Conservation (phyloP, 2,113 vertebrate species). For the Colaptes auratus region DNA sequence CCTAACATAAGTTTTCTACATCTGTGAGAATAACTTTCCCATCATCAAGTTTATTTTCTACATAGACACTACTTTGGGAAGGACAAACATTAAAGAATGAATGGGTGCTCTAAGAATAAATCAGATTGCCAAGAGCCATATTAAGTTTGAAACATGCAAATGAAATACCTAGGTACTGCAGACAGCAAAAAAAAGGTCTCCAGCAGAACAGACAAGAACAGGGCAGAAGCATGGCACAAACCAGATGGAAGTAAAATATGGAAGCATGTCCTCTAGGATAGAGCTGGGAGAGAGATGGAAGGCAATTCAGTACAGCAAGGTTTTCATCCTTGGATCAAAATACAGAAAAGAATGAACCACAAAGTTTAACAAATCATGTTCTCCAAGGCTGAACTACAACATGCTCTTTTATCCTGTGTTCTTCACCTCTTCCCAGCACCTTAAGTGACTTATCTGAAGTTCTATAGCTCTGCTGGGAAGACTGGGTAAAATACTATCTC, state of each 20-base stretch:
- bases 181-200: background rate
- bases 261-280: rapidly evolving
- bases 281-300: background rate
- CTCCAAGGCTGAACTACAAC: background rate
- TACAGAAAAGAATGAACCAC: background rate
- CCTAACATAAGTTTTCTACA: background rate
- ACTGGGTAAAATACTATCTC: background rate
- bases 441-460: background rate
- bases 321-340: background rate
- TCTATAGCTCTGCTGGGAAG: background rate
- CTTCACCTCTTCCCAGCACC: background rate
- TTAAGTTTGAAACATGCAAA: background rate
- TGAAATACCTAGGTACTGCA: background rate
- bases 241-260: background rate
- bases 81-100: background rate
- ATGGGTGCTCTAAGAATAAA: background rate
- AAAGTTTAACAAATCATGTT: background rate
- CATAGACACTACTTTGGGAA: background rate
- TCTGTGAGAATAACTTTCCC: background rate
- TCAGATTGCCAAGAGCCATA: background rate
- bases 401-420: background rate
- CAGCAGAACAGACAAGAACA: background rate
- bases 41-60: background rate
- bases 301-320: background rate
- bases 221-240: background rate